phyloP scores from a whole-genome alignment of 2,797 vertebrate genomes.

The Graptemys geographica region DNA sequence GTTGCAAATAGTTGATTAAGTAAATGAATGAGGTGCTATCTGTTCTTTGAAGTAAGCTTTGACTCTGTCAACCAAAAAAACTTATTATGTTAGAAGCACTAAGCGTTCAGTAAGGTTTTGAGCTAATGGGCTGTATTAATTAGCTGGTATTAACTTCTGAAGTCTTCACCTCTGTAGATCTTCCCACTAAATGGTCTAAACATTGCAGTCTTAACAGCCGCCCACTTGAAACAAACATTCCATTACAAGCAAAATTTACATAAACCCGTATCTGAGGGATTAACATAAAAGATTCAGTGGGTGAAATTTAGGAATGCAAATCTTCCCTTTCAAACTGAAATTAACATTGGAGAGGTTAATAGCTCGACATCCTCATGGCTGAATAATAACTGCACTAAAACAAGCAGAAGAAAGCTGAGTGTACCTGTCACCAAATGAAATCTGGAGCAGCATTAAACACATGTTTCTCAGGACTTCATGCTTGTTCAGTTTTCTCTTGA shows the following conservation, averaged over 20 bases:
- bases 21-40: slow-evolving; percentile 75
- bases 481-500: neutral
- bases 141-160: slow-evolving; percentile 77
- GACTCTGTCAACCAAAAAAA: slow-evolving; percentile 83
- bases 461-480: neutral
- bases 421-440: neutral
- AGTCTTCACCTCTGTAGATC: slow-evolving; percentile 37
- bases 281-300: neutral
- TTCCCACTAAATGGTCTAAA: neutral
- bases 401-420: too few relatives aligned
- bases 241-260: neutral
- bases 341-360: neutral
- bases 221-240: slow-evolving; percentile 11
- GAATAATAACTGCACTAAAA: neutral
- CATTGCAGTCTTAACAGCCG: neutral
- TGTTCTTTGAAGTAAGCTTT: slow-evolving; percentile 82
- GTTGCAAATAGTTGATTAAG: slow-evolving; percentile 57
- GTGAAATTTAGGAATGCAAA: slow-evolving; percentile 17
- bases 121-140: slow-evolving; percentile 82
- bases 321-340: neutral
- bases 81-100: slow-evolving; percentile 83
- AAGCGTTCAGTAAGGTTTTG: slow-evolving; percentile 76
- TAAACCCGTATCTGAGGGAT: slow-evolving; percentile 10
- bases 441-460: neutral
- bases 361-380: neutral